Percentiles rank a stretch among this genome's conserved stretches.
Evolutionary conservation across 1,140 invertebrate genomes (phyloP).

Genomic region (Drosophila saltans): DNA sequence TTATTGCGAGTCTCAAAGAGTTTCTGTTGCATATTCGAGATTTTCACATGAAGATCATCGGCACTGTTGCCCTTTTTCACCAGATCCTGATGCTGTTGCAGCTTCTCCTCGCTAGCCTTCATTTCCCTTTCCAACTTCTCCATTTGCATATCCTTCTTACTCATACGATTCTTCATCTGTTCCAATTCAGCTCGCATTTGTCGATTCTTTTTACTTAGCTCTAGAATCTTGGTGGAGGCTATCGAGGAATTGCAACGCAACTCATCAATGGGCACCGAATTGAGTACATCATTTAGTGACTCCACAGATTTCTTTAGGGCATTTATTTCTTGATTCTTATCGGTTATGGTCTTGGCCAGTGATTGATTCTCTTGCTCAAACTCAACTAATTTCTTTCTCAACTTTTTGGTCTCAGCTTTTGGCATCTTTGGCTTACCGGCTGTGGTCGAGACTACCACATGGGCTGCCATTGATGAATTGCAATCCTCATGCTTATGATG

Average conservation of each 20-base stretch:
- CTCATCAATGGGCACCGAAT: conserved; percentile 84
- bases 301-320: conserved; percentile 84
- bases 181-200: conserved; percentile 85
- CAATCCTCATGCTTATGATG: conserved; percentile 35
- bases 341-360: conserved; percentile 59
- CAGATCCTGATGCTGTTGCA: conserved; percentile 32
- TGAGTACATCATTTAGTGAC: conserved; percentile 84
- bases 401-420: conserved; percentile 52
- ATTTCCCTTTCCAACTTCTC: conserved; percentile 84
- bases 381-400: conserved; percentile 64
- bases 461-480: conserved; percentile 23
- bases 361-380: conserved; percentile 61
- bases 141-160: conserved; percentile 77
- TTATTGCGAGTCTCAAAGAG: conserved; percentile 87
- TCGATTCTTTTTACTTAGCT: conserved; percentile 85
- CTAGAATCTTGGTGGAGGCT: conserved; percentile 85
- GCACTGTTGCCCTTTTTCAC: conserved; percentile 41
- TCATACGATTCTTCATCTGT: conserved; percentile 78
- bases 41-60: conserved; percentile 86
- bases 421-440: conserved; percentile 35
- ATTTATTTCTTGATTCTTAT: conserved; percentile 84
- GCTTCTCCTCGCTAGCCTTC: conserved; percentile 64
- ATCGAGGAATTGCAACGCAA: conserved; percentile 84
- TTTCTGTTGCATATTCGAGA: conserved; percentile 86
- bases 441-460: conserved; percentile 44